Evolutionary conservation across 2,797 vertebrate species (phyloP), one percentile per base, ranked within the genome.

Genomic region (Clarias fuscus): DNA sequence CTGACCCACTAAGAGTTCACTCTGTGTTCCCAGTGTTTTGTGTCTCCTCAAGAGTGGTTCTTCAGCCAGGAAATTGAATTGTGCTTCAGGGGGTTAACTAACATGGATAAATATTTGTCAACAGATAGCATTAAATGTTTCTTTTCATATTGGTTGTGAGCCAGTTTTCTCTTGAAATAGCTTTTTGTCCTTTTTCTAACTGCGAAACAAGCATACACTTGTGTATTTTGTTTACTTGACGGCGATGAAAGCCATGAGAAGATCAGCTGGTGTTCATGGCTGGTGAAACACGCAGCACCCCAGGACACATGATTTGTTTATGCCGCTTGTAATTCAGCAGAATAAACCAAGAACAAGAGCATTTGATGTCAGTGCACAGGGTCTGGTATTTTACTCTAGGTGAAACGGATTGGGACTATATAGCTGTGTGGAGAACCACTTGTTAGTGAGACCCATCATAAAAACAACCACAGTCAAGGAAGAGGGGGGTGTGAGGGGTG

Each of bases 251-350:
- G 65, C 68, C 70, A 81, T 61, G 18, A 59, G 33, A 33, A 75
- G 88, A 92, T 94, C 94, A 94, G 92, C 90, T 93, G 93, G 86
- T 93, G 70, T 84, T 93, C 90, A 92, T 83, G 86, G 86, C 88
- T 43, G 43, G 43, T 8, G 43, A 8, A 43, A 43, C 43, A 43
- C 43, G 43, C 43, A 43, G 43, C 43, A 43, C 43, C 43, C 8
- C 43, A 43, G 43, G 43, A 43, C 43, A 43, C 40, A 43, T 0
- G 40, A 43, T 43, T 43, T 43, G 40, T 43, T 43, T 43, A 43
- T 43, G 40, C 40, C 40, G 6, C 43, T 43, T 43, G 43, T 8
- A 43, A 43, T 43, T 43, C 43, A 43, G 43, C 43, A 43, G 43
- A 43, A 43, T 43, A 7, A 43, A 43, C 43, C 43, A 7, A 8